Percentiles rank a stretch among this genome's conserved stretches.
These are phyloP conservation scores for Naja naja DNA, from an alignment of 2,113 vertebrate genomes.

Conservation along the genomic window DNA sequence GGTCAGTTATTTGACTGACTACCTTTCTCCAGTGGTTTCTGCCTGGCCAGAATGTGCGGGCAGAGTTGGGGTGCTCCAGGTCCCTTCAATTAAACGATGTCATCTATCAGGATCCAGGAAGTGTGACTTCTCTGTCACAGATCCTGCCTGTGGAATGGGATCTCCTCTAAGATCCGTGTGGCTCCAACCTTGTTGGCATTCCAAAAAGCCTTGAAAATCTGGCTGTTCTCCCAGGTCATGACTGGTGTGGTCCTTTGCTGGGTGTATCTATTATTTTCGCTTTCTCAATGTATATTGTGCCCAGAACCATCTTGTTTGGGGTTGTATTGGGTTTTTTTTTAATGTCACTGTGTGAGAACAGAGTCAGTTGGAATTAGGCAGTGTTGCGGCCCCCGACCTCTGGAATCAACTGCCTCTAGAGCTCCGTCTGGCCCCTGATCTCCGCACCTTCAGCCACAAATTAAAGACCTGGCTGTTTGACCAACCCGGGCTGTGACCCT, in stretches of 20 bases:
- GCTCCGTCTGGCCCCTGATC: too few species aligned
- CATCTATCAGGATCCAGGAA: neutral
- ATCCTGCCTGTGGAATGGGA: neutral
- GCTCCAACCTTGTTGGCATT: neutral
- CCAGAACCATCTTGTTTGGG: neutral
- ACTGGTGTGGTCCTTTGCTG: neutral
- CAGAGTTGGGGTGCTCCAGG: neutral
- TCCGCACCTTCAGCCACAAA: too few species aligned
- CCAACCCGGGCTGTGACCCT: too few species aligned
- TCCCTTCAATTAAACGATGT: neutral
- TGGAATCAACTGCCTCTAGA: too few species aligned
- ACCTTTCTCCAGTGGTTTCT: neutral
- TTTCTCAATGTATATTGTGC: neutral
- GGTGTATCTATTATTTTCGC: neutral
- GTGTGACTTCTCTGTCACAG: neutral
- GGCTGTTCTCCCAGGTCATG: neutral
- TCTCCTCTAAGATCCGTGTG: neutral
- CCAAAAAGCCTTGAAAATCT: neutral
- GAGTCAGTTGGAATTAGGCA: neutral
- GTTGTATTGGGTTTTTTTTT: neutral
- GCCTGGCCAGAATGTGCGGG: neutral
- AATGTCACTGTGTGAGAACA: neutral
- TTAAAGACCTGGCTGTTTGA: too few species aligned
- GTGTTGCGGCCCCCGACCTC: too few species aligned
- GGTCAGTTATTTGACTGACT: neutral